These are phyloP conservation scores for Macrobrachium rosenbergii DNA, from an alignment of 1,140 invertebrate species.

Conservation along the genomic window DNA sequence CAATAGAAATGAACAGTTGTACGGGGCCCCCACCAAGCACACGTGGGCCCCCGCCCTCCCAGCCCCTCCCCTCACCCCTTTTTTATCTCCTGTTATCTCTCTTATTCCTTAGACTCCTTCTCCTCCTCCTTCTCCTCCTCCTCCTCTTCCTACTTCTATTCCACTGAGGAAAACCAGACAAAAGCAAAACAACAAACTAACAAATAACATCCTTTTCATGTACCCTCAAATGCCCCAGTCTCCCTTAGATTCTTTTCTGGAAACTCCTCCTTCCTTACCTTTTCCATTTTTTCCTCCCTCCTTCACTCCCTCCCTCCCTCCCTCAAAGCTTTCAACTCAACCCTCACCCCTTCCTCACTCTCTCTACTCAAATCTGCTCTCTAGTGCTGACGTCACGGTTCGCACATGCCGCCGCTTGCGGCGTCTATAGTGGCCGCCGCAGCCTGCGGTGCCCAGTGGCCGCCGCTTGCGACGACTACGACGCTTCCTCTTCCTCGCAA, in stretches of 20 bases:
- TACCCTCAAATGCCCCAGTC: background rate
- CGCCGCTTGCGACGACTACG: slow-evolving; percentile 25
- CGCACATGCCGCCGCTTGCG: slow-evolving; percentile 16
- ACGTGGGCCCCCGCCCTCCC: too few relatives aligned
- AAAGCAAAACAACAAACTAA: too few relatives aligned
- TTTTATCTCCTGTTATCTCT: background rate
- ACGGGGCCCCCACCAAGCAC: too few relatives aligned
- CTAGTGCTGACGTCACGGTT: slow-evolving; percentile 39
- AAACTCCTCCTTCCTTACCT: slow-evolving; percentile 2
- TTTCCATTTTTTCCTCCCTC: slow-evolving; percentile 4
- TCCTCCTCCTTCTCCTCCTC: background rate
- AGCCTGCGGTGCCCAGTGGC: background rate
- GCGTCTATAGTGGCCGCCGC: background rate
- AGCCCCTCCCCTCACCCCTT: too few relatives aligned
- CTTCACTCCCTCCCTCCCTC: background rate
- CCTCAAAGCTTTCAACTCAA: background rate
- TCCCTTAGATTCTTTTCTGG: too few relatives aligned
- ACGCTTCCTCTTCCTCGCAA: slow-evolving; percentile 17
- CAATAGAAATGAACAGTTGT: too few relatives aligned
- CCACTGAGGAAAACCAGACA: too few relatives aligned
- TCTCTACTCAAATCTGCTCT: slow-evolving; percentile 29
- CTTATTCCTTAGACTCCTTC: background rate
- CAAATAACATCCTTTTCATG: too few relatives aligned
- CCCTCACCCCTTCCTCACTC: background rate
- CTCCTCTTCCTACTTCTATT: too few relatives aligned